Evolutionary conservation across 2,797 vertebrate genomes (phyloP).

Genomic region (Pagetopsis macropterus): DNA sequence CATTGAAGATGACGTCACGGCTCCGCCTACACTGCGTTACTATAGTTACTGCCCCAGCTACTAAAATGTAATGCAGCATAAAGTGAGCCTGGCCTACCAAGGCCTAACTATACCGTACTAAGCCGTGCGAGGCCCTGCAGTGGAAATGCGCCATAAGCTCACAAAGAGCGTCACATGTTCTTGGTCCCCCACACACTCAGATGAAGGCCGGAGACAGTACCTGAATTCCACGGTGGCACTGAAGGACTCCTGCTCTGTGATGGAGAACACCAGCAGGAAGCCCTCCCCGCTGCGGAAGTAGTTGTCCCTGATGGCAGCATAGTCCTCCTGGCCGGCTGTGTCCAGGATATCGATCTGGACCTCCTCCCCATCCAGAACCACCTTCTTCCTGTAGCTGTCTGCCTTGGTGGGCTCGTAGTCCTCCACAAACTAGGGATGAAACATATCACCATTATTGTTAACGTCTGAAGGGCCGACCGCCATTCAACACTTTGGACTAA

Average conservation of each 20-base stretch:
- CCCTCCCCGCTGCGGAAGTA: conserved; percentile 99
- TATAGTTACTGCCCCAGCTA: too few relatives aligned
- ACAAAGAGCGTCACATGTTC: not conserved
- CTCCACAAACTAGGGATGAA: conserved; percentile 91
- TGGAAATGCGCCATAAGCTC: not conserved
- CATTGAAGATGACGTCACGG: too few relatives aligned
- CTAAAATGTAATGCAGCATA: too few relatives aligned
- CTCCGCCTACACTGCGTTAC: too few relatives aligned
- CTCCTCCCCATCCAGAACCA: conserved; percentile 97
- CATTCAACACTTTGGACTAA: too few relatives aligned
- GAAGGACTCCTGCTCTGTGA: conserved; percentile 97
- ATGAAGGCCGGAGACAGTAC: conserved; percentile 67
- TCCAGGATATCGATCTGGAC: conserved; percentile 99
- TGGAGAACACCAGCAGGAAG: conserved; percentile 97
- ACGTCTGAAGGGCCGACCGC: too few relatives aligned
- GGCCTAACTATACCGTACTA: too few relatives aligned
- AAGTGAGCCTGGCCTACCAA: too few relatives aligned
- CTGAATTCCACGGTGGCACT: conserved; percentile 95
- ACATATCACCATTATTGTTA: too few relatives aligned
- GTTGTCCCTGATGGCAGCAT: conserved; percentile 98
- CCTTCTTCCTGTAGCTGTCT: conserved; percentile 99
- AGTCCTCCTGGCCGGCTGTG: conserved; percentile 98
- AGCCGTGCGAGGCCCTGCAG: too few relatives aligned
- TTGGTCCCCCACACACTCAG: not conserved
- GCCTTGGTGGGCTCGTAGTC: conserved; percentile 99